Base-by-base conservation (phyloP, 2,113 vertebrate genomes). In the Lagopus leucura region DNA sequence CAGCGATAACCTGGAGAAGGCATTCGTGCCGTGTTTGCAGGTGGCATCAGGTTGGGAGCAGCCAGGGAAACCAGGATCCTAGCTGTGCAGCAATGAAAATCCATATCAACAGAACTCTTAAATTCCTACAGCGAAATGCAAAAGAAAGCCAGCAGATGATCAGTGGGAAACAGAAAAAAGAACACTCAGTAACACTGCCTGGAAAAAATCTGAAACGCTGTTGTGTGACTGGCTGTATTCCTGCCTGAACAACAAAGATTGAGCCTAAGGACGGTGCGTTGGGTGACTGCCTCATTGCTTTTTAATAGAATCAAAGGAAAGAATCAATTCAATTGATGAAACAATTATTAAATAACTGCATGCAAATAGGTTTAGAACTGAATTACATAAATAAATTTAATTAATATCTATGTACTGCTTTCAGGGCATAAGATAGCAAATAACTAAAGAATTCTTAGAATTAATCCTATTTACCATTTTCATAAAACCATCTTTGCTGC, bases 341-440 rank as follows among this genome's bases (percentile, higher is more conserved):
- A 47, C 64, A 88, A 91, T 91, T 86, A 95, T 58, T 80, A 75
- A 92, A 77, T 86, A 95, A 94, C 65, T 65, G 52, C 57, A 81
- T 3, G 76, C 85, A 36, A 65, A 20, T 64, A 90, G 67, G 21
- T 78, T 71, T 28, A 71, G 76, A 72, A 75, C 82, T 72, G 93
- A 94, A 81, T 61, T 48, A 72, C 89, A 88, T 77, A 63, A 90
- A 74, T 94, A 95, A 74, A 91, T 81, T 80, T 73, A 95, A 96
- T 96, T 96, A 96, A 82, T 74, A 73, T 71, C 91, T 72, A 7
- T 48, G 57, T 66, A 52, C 50, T 43, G 81, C 89, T 94, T 82
- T 54, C 71, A 80, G 76, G 91, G 78, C 78, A 89, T 63, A 89
- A 80, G 82, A 70, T 55, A 65, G 43, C 87, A 30, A 50, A 34